These are phyloP conservation scores for Haliclystus octoradiatus DNA, from an alignment of 30 jellyfish, hydroid and myxozoan genomes.

Conservation along the genomic window DNA sequence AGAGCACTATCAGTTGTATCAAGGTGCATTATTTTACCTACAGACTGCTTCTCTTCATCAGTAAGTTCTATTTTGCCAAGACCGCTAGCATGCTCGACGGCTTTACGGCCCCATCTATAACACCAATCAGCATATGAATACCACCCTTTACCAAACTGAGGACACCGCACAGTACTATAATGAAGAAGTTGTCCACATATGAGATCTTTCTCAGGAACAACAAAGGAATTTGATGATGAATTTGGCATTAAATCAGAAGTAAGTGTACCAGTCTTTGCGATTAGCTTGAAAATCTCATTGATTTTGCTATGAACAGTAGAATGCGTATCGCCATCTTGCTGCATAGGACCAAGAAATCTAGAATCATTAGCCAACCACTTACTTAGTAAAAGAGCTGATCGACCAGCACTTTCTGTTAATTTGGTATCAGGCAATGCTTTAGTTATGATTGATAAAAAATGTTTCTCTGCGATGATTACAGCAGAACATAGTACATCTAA, in stretches of 20 bases:
- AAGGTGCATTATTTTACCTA: conserved; percentile 23
- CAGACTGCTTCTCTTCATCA: conserved; percentile 68
- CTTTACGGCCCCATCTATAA: conserved; percentile 93
- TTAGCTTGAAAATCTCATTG: conserved; percentile 68
- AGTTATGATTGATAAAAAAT: conserved; percentile 6
- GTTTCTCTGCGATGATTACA: conserved; percentile 77
- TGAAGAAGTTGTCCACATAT: conserved; percentile 89
- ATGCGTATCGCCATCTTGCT: conserved; percentile 57
- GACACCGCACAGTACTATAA: conserved; percentile 85
- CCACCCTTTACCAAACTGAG: conserved; percentile 82
- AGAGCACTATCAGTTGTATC: conserved; percentile 3
- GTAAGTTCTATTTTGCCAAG: conserved; percentile 44
- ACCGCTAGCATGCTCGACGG: conserved; percentile 74
- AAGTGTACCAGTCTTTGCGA: conserved; percentile 64
- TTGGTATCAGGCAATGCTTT: conserved; percentile 5
- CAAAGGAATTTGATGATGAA: conserved; percentile 22
- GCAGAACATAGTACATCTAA: conserved; percentile 80
- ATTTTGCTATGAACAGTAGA: conserved; percentile 61
- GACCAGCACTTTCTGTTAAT: conserved; percentile 67
- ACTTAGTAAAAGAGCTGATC: conserved; percentile 64
- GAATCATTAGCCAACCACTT: conserved; percentile 89
- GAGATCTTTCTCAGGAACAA: conserved; percentile 82
- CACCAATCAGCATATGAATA: conserved; percentile 98
- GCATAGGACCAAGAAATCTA: conserved; percentile 34
- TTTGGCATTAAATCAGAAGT: conserved; percentile 58